Conservation (phyloP, 2,888 invertebrate species). For the Laothoe populi region DNA sequence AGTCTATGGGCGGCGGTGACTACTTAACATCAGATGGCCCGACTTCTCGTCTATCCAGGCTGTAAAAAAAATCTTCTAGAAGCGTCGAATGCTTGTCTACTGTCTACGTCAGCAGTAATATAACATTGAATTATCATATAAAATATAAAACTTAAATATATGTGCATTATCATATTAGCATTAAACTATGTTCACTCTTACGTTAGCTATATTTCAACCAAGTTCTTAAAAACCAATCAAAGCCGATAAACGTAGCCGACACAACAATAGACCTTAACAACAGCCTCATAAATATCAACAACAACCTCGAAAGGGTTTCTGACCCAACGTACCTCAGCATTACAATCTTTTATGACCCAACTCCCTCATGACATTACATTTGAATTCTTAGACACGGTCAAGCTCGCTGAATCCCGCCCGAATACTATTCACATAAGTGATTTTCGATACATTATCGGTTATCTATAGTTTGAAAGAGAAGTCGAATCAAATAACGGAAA, state of each 20-base stretch:
- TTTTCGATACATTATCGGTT: conserved; percentile 47
- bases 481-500: conserved; percentile 55
- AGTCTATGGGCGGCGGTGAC: too few relatives aligned
- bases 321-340: background rate
- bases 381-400: conserved; percentile 18
- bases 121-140: too few relatives aligned
- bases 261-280: background rate
- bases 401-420: conserved; percentile 29
- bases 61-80: too few relatives aligned
- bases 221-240: background rate
- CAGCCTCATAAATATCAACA: background rate
- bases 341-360: conserved; percentile 9
- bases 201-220: too few relatives aligned
- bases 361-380: conserved; percentile 11
- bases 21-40: too few relatives aligned
- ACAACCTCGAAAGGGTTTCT: background rate
- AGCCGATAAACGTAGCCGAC: background rate
- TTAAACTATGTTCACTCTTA: too few relatives aligned
- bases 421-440: conserved; percentile 44
- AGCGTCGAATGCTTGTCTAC: too few relatives aligned
- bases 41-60: too few relatives aligned
- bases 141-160: too few relatives aligned
- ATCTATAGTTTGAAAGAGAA: conserved; percentile 47
- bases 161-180: too few relatives aligned
- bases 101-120: too few relatives aligned